phyloP scores from a whole-genome alignment of 2,888 invertebrate species.

The Lissonota sp. region DNA sequence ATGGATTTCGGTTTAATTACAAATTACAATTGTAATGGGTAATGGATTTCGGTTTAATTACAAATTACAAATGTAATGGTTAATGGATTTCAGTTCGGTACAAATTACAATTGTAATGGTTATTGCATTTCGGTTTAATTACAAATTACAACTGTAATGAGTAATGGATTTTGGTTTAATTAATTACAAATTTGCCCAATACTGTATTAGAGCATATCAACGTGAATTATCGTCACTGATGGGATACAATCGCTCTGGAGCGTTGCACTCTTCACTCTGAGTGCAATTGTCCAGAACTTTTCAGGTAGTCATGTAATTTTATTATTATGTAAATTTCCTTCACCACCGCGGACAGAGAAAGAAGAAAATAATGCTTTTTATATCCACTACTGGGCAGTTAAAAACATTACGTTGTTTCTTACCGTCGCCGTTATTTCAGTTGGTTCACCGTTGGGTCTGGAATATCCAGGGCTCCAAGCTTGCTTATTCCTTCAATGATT shows the following conservation, averaged over 20 bases:
- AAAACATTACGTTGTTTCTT: constrained; percentile 26
- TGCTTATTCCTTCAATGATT: constrained; percentile 45
- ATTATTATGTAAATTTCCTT: constrained; percentile 25
- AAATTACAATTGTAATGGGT: too few relatives aligned
- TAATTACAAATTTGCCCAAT: too few relatives aligned
- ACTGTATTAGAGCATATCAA: too few relatives aligned
- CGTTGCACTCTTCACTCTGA: neutral
- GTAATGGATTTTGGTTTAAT: too few relatives aligned
- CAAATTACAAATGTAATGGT: too few relatives aligned
- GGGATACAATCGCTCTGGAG: neutral
- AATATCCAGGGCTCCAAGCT: constrained; percentile 10
- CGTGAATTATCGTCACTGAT: neutral
- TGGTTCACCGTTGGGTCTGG: constrained; percentile 16
- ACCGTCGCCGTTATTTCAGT: constrained; percentile 28
- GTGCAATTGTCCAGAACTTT: constrained; percentile 6
- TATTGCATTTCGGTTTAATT: too few relatives aligned
- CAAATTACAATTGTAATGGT: too few relatives aligned
- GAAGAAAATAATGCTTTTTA: constrained; percentile 23
- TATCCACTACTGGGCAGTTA: neutral
- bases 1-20: too few relatives aligned
- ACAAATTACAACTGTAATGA: too few relatives aligned
- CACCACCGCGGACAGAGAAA: neutral
- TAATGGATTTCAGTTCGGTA: too few relatives aligned
- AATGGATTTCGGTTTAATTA: too few relatives aligned
- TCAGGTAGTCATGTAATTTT: constrained; percentile 11